These are phyloP conservation scores for Eospalax fontanierii DNA, from an alignment of 2,797 vertebrate species.

Conservation along the genomic window DNA sequence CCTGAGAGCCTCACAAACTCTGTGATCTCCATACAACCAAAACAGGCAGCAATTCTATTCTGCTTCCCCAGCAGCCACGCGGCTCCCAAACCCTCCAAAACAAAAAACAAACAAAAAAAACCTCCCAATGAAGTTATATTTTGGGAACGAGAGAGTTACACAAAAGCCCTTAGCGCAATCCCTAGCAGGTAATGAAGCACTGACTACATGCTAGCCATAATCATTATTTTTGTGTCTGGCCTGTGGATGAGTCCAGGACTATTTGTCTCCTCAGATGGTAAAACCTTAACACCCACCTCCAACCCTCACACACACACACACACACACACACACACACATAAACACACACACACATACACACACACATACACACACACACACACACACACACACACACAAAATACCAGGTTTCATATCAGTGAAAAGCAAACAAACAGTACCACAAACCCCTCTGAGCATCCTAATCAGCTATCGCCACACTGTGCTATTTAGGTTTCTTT, in stretches of 20 bases:
- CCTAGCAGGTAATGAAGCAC: background rate
- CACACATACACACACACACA: background rate
- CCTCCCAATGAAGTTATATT: slow-evolving; percentile 34
- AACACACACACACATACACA: background rate
- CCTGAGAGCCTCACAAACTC: background rate
- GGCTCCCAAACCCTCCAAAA: too few relatives aligned
- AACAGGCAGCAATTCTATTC: background rate
- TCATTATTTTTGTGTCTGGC: slow-evolving; percentile 59
- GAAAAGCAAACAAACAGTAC: background rate
- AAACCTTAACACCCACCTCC: background rate
- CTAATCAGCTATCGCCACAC: background rate
- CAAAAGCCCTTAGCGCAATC: slow-evolving; percentile 21
- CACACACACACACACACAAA: background rate
- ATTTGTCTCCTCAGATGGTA: slow-evolving; percentile 33
- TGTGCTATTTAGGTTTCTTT: background rate
- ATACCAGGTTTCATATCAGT: background rate
- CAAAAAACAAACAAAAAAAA: too few relatives aligned
- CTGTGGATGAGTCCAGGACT: background rate
- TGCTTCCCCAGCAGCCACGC: background rate
- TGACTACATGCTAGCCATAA: background rate
- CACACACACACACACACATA: background rate
- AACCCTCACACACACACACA: background rate
- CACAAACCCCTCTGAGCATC: background rate
- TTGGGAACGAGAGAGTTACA: slow-evolving; percentile 57
- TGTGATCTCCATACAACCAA: background rate